Evolutionary conservation across 2,113 vertebrate species (phyloP), one percentile per base, ranked within the genome.

Genomic region (Psephotus haematonotus): DNA sequence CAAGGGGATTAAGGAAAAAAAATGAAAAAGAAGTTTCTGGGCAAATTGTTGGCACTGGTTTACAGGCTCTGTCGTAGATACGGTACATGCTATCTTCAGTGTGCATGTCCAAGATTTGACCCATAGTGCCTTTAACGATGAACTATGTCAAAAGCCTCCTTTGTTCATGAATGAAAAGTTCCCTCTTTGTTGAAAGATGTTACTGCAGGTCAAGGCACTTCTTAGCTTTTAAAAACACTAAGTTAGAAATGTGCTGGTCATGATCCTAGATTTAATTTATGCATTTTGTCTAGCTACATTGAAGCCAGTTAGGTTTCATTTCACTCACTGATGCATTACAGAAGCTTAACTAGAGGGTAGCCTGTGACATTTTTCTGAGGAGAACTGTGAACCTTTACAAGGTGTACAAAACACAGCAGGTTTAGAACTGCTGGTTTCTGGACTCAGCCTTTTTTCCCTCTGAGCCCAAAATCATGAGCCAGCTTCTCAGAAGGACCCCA

Each of bases 151-250:
- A 97, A 82, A 93, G 78, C 71, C 47, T 86, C 57, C 67, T 96
- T 76, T 86, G n/a, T 91, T 89, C 31, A 22, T 2, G 2, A 86
- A 55, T 11, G 78, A 59, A 84, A 87, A 68, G 79, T 91, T 88
- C 46, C n/a, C 18, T 88, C 94, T 91, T 83, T 94, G 68, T 78
- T 74, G 60, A 63, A 83, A 83, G 37, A 88, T 16, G 83, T 82
- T 92, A 93, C 72, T 82, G 55, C 60, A 94, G 91, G 93, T 96
- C 92, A 96, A 85, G 35, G 68, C 41, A 76, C 7, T 41, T 92
- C 31, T 80, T 49, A 82, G 60, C 28, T 47, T 71, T 63, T 60
- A n/a, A 64, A 81, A 75, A 75, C 60, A 78, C 11, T 7, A 74
- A 47, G 41, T 50, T 86, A 70, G 59, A 84, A 94, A 82, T 1